These are phyloP conservation scores for Quiscalus mexicanus DNA, from an alignment of 2,113 vertebrate species.

Conservation along the genomic window DNA sequence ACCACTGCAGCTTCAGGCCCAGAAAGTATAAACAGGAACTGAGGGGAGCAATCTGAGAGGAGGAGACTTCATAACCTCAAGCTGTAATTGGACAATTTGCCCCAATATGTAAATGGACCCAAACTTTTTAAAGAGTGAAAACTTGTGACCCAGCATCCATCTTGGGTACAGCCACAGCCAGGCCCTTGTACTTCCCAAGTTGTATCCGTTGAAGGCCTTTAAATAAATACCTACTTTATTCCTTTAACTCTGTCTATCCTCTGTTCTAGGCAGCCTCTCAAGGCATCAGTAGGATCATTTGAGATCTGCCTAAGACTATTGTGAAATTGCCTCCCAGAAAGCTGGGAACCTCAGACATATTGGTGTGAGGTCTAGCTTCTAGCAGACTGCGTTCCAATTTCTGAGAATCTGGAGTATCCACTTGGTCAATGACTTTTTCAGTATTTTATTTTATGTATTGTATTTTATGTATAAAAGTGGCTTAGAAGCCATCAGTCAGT, in stretches of 20 bases:
- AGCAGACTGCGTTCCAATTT: not conserved
- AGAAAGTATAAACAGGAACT: not conserved
- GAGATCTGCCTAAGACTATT: not conserved
- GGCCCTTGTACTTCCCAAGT: not conserved
- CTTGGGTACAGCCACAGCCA: not conserved
- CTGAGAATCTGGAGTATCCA: not conserved
- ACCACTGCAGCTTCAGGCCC: not conserved
- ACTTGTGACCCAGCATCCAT: not conserved
- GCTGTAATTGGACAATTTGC: not conserved
- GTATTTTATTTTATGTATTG: not conserved
- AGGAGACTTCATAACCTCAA: not conserved
- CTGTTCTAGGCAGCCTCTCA: not conserved
- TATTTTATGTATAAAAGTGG: not conserved
- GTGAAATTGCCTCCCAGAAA: not conserved
- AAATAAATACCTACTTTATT: not conserved
- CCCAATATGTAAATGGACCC: not conserved
- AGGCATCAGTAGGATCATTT: not conserved
- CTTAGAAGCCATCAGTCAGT: not conserved
- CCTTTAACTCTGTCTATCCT: not conserved
- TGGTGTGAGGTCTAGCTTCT: not conserved
- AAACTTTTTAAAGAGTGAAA: not conserved
- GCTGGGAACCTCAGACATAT: not conserved
- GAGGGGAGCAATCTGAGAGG: not conserved
- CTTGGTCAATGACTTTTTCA: not conserved
- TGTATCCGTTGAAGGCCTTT: not conserved